phyloP scores from a whole-genome alignment of 1,140 invertebrate genomes.

The Sitobion miscanthi region DNA sequence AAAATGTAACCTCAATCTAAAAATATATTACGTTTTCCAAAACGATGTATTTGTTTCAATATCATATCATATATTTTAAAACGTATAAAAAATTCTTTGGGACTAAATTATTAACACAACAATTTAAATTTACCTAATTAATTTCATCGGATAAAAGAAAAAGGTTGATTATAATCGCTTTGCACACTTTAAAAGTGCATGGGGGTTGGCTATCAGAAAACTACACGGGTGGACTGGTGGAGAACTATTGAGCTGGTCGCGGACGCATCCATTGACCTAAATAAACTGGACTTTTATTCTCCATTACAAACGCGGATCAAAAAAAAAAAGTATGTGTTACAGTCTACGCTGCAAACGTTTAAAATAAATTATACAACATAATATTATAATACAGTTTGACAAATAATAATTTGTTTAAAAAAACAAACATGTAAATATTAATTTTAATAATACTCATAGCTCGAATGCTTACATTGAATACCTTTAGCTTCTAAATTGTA shows the following conservation, averaged over 20 bases:
- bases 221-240: not conserved
- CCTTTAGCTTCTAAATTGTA: too few species aligned
- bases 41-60: not conserved
- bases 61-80: not conserved
- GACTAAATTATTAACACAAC: not conserved
- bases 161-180: not conserved
- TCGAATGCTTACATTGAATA: not conserved
- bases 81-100: not conserved
- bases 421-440: not conserved
- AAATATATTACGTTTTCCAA: not conserved
- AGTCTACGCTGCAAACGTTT: not conserved
- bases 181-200: not conserved
- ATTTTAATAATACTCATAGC: not conserved
- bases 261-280: constrained; percentile 50
- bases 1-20: not conserved
- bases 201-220: not conserved
- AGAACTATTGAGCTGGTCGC: constrained; percentile 46
- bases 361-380: not conserved
- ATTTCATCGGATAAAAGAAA: not conserved
- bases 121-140: not conserved
- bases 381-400: not conserved
- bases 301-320: not conserved
- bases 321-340: not conserved
- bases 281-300: constrained; percentile 30
- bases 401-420: not conserved